phyloP scores from a whole-genome alignment of 2,113 vertebrate species.

The Sigmodon hispidus region DNA sequence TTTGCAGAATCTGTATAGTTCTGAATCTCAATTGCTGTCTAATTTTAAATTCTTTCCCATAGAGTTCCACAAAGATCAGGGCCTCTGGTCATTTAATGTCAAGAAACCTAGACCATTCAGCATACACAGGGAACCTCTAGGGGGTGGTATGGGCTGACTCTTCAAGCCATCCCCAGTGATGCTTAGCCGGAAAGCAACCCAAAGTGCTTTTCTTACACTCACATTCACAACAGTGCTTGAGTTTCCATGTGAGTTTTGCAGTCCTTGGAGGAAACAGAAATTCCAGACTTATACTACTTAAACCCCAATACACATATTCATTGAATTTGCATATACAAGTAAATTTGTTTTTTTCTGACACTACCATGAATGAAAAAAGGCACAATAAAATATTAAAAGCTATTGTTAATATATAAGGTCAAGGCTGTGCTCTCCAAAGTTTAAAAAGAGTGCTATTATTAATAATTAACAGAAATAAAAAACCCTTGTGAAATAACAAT shows the following conservation, averaged over 20 bases:
- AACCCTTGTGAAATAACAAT: background rate
- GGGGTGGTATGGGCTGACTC: background rate
- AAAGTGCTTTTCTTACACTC: background rate
- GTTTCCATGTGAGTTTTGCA: background rate
- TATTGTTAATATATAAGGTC: background rate
- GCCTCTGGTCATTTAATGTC: background rate
- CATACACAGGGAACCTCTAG: background rate
- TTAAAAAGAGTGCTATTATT: background rate
- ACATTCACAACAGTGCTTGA: background rate
- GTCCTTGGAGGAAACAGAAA: background rate
- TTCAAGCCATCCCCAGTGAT: background rate
- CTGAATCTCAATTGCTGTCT: background rate
- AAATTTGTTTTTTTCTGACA: slow-evolving; percentile 44
- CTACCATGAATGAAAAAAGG: background rate
- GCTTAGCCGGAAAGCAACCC: background rate
- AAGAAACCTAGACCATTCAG: background rate
- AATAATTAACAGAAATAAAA: background rate
- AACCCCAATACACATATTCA: background rate
- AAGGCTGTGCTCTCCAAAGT: background rate
- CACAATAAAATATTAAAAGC: slow-evolving; percentile 13
- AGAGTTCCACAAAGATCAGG: background rate
- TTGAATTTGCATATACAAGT: slow-evolving; percentile 38
- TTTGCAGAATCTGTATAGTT: background rate
- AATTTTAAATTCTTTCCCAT: background rate
- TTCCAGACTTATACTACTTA: background rate